Evolutionary conservation across 2,888 invertebrate species (phyloP).

Genomic region (Aelia acuminata): DNA sequence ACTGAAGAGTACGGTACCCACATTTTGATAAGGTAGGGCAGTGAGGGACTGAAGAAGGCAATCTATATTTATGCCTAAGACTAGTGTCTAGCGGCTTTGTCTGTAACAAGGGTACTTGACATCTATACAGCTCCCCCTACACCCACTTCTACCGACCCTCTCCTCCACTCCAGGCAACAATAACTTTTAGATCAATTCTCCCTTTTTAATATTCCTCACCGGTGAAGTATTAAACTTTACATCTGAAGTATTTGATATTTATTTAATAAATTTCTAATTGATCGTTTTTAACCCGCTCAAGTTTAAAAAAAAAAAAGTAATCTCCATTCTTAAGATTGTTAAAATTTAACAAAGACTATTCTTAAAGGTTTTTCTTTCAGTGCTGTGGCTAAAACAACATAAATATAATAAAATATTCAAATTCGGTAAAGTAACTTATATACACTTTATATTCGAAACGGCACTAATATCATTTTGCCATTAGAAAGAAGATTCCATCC

Average conservation of each 20-base stretch:
- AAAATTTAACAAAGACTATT: too few relatives aligned
- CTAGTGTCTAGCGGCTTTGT: conserved; percentile 40
- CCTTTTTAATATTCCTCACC: not conserved
- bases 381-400: too few relatives aligned
- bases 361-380: too few relatives aligned
- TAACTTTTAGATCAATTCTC: conserved; percentile 30
- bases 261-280: too few relatives aligned
- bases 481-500: too few relatives aligned
- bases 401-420: too few relatives aligned
- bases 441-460: too few relatives aligned
- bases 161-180: not conserved
- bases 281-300: too few relatives aligned
- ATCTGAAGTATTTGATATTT: not conserved
- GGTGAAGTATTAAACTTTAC: not conserved
- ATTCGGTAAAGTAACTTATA: too few relatives aligned
- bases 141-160: not conserved
- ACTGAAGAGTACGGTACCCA: not conserved
- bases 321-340: too few relatives aligned
- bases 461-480: too few relatives aligned
- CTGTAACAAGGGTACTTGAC: not conserved
- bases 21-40: conserved; percentile 15
- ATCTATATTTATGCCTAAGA: conserved; percentile 48
- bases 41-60: not conserved
- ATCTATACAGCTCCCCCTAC: conserved; percentile 6
- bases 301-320: too few relatives aligned